Percentiles rank a stretch among this genome's conserved stretches.
Conservation (phyloP, 53 echinoderm and acorn worm species). For the Pentamera pediparva region DNA sequence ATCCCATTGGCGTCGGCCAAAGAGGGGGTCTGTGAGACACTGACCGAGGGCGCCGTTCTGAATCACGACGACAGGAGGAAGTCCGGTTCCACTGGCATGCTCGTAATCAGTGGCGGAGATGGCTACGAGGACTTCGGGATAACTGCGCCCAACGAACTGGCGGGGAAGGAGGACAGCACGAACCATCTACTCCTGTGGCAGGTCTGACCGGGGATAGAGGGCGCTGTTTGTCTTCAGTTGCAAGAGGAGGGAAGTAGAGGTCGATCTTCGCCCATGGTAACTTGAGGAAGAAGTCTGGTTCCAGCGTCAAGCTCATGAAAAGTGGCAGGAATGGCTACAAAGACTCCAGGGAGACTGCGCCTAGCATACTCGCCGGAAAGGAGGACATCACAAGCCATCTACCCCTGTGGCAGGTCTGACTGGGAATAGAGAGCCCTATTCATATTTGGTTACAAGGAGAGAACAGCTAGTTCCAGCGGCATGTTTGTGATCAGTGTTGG, state of each 20-base stretch:
- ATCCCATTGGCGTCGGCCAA: constrained; percentile 43
- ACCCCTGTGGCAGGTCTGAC: constrained; percentile 86
- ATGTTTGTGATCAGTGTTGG: constrained; percentile 97
- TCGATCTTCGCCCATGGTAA: too few relatives aligned
- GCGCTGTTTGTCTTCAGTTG: too few relatives aligned
- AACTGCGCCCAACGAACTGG: constrained; percentile 83
- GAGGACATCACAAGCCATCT: constrained; percentile 96
- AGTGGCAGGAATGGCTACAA: constrained; percentile 98
- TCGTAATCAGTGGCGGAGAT: constrained; percentile 98
- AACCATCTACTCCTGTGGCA: constrained; percentile 95
- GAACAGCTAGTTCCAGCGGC: constrained; percentile 59
- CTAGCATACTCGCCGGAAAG: constrained; percentile 88
- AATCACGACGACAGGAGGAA: constrained; percentile 25
- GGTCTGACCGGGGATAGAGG: constrained; percentile 60
- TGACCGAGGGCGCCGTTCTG: not conserved
- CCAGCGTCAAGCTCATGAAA: constrained; percentile 80
- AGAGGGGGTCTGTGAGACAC: constrained; percentile 22
- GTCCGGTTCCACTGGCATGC: constrained; percentile 67
- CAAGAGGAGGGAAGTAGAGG: too few relatives aligned
- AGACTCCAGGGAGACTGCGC: constrained; percentile 83
- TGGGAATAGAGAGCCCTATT: too few relatives aligned
- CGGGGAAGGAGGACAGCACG: constrained; percentile 94
- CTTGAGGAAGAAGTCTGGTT: constrained; percentile 49
- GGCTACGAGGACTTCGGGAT: constrained; percentile 97
- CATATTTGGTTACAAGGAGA: too few relatives aligned